A percentile compares a stretch with the other conserved stretches of the same genome.
These are phyloP conservation scores for Papilio helenus DNA, from an alignment of 1,140 invertebrate genomes.

Conservation along the genomic window DNA sequence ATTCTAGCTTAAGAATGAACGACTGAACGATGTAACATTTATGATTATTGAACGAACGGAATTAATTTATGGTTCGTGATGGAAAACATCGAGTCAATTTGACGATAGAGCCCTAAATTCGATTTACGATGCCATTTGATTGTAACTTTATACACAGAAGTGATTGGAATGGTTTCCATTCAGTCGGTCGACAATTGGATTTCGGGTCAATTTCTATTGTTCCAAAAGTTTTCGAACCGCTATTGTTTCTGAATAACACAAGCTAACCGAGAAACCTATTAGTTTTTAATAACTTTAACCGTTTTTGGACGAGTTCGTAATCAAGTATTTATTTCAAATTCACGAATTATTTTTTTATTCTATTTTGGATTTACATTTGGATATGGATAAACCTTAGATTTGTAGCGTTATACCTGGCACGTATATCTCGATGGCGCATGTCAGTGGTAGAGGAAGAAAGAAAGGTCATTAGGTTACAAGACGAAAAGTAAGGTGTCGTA, in stretches of 20 bases:
- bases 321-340: background rate
- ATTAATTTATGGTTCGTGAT: background rate
- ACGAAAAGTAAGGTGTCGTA: no score
- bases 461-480: no score
- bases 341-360: no score
- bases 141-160: conserved; percentile 22
- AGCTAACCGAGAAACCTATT: background rate
- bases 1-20: no score
- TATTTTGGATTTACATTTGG: no score
- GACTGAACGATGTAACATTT: background rate
- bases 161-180: conserved; percentile 36
- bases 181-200: conserved; percentile 15
- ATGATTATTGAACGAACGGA: background rate
- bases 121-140: background rate
- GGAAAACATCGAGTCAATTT: background rate
- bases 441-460: no score
- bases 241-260: background rate
- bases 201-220: conserved; percentile 14
- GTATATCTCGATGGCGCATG: no score
- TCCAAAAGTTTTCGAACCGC: background rate
- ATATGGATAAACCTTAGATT: no score
- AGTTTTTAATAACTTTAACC: background rate
- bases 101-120: conserved; percentile 4
- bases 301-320: background rate
- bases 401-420: no score